Evolutionary conservation across 1,140 invertebrate genomes (phyloP).

Genomic region (Ladona fulva): DNA sequence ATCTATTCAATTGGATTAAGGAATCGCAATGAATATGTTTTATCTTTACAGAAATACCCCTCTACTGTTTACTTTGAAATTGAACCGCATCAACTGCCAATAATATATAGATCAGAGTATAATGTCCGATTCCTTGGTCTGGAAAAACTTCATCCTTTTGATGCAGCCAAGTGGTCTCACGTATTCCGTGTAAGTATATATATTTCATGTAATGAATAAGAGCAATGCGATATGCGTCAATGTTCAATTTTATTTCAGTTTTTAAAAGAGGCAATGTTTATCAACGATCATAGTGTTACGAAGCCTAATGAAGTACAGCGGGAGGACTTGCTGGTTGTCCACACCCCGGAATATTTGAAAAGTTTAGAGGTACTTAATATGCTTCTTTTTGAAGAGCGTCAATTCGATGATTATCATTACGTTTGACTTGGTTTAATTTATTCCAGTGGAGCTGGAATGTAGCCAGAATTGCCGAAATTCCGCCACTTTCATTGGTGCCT

Average conservation of each 20-base stretch:
- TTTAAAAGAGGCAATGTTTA: slow-evolving; percentile 43
- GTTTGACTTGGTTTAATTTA: slow-evolving; percentile 14
- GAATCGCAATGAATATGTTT: background rate
- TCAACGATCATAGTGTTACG: slow-evolving; percentile 44
- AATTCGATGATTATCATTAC: background rate
- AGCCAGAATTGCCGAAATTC: slow-evolving; percentile 68
- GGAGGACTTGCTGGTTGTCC: slow-evolving; percentile 59
- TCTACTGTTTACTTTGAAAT: background rate
- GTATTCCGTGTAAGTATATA: slow-evolving; percentile 51
- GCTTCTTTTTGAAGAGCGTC: slow-evolving; percentile 14
- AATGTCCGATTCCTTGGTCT: slow-evolving; percentile 72
- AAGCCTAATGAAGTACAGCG: slow-evolving; percentile 58
- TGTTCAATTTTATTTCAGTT: slow-evolving; percentile 39
- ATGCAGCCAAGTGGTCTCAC: slow-evolving; percentile 75
- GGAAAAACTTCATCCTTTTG: slow-evolving; percentile 81
- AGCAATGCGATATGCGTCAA: slow-evolving; percentile 15
- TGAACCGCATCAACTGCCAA: slow-evolving; percentile 45
- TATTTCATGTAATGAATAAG: slow-evolving; percentile 24
- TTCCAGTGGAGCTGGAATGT: slow-evolving; percentile 67
- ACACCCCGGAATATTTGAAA: slow-evolving; percentile 60
- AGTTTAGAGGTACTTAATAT: slow-evolving; percentile 46
- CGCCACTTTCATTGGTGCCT: slow-evolving; percentile 60
- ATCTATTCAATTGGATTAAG: too few relatives aligned
- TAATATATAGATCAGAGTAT: slow-evolving; percentile 68
- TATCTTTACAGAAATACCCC: background rate